Evolutionary conservation across 1,140 invertebrate species (phyloP).

Genomic region (Lethocerus indicus): DNA sequence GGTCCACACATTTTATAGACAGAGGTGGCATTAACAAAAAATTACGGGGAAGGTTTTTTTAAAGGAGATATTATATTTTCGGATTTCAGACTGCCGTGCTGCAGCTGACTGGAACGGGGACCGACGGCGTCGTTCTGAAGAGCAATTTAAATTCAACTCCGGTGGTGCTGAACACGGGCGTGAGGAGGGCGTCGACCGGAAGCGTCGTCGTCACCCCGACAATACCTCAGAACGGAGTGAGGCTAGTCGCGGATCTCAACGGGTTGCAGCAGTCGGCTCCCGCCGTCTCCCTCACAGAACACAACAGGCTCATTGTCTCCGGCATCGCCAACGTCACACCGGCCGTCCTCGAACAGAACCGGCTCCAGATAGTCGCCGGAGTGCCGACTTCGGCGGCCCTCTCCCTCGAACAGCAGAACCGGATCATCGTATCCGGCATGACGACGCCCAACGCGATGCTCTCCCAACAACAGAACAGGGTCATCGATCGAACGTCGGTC

Average conservation of each 20-base stretch:
- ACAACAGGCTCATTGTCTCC: conserved; percentile 16
- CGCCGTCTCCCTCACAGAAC: conserved; percentile 11
- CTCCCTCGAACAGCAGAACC: conserved; percentile 14
- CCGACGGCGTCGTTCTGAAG: conserved; percentile 15
- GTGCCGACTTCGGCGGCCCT: conserved; percentile 11
- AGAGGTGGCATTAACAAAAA: background rate
- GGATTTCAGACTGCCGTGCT: conserved; percentile 19
- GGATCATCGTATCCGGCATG: conserved; percentile 4
- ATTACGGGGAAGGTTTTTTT: background rate
- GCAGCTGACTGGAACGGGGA: conserved; percentile 15
- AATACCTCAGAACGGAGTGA: conserved; percentile 19
- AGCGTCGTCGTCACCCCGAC: conserved; percentile 16
- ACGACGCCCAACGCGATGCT: conserved; percentile 6
- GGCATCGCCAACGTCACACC: conserved; percentile 8
- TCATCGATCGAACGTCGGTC: no score
- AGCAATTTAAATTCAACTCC: conserved; percentile 3
- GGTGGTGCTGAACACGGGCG: conserved; percentile 12
- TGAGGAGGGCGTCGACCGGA: conserved; percentile 3
- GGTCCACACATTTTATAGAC: background rate
- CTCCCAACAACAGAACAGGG: conserved; percentile 12
- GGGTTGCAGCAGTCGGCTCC: conserved; percentile 8
- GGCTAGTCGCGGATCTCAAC: conserved; percentile 18
- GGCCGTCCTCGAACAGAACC: conserved; percentile 13
- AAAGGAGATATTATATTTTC: background rate
- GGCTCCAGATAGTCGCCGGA: conserved; percentile 14